Evolutionary conservation across 2,797 vertebrate species (phyloP).

Genomic region (Anolis apletophallus): DNA sequence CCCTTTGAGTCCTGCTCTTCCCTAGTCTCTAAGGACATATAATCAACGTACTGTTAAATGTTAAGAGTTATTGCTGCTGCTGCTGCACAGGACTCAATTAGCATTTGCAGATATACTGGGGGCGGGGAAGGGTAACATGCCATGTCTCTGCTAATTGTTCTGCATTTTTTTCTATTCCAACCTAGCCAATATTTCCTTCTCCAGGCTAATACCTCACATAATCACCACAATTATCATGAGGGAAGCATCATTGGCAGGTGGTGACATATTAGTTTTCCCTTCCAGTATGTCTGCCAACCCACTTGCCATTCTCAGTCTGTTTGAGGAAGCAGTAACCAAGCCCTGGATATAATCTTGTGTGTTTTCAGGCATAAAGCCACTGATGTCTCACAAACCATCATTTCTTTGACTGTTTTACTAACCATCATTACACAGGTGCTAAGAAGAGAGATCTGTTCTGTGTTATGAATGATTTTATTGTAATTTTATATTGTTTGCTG

Average conservation of each 20-base stretch:
- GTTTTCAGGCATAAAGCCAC: background rate
- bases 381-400: background rate
- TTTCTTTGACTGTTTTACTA: background rate
- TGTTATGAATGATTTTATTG: too few species aligned
- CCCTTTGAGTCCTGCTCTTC: background rate
- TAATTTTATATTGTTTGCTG: too few species aligned
- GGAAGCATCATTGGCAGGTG: background rate
- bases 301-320: background rate
- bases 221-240: background rate
- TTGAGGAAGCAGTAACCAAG: background rate
- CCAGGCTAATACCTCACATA: background rate
- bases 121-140: background rate
- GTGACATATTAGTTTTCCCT: background rate
- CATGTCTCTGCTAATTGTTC: background rate
- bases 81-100: background rate
- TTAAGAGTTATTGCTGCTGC: constrained; percentile 9
- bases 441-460: too few species aligned
- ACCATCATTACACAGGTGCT: background rate
- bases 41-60: constrained; percentile 25
- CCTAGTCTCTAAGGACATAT: constrained; percentile 9
- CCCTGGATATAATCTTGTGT: background rate
- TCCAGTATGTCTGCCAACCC: background rate
- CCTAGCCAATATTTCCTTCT: background rate
- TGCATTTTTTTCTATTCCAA: background rate
- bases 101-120: background rate